phyloP scores from a whole-genome alignment of 2,113 vertebrate genomes.

The Danionella cerebrum region DNA sequence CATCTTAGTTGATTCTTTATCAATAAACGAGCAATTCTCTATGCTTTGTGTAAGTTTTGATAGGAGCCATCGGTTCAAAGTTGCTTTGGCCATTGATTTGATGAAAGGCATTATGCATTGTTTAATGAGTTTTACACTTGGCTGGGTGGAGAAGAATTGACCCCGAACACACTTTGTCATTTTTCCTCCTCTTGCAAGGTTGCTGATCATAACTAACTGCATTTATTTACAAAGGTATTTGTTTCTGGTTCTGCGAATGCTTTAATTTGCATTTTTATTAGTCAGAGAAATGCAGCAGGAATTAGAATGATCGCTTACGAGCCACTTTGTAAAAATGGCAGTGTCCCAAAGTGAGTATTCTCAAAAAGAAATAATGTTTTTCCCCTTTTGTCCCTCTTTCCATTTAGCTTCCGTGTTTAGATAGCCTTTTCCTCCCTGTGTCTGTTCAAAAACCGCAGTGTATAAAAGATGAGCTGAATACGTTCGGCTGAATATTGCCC shows the following conservation, averaged over 20 bases:
- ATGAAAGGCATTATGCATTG: conserved; percentile 97
- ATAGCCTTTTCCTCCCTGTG: conserved; percentile 59
- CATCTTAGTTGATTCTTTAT: conserved; percentile 57
- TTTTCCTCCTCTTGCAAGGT: conserved; percentile 41
- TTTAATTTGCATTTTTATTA: conserved; percentile 64
- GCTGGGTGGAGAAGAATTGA: conserved; percentile 91
- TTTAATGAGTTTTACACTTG: conserved; percentile 99
- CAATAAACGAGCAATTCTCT: conserved; percentile 67
- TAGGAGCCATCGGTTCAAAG: conserved; percentile 88
- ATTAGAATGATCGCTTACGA: conserved; percentile 56
- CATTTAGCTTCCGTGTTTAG: conserved; percentile 42
- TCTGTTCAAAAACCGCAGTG: conserved; percentile 67
- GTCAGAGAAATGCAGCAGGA: conserved; percentile 54
- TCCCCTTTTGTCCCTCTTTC: not conserved
- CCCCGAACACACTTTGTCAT: conserved; percentile 56
- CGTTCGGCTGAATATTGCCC: conserved; percentile 88
- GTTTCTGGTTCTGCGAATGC: conserved; percentile 55
- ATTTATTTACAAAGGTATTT: conserved; percentile 59
- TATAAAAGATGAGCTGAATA: conserved; percentile 92
- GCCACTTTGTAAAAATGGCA: conserved; percentile 49
- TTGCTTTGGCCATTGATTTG: conserved; percentile 93
- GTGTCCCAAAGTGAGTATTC: conserved; percentile 61
- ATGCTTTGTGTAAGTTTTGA: conserved; percentile 78
- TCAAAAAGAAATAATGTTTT: conserved; percentile 43
- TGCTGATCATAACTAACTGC: conserved; percentile 54